These are phyloP conservation scores for Criorhina ranunculi DNA, from an alignment of 2,888 invertebrate species.

Conservation along the genomic window DNA sequence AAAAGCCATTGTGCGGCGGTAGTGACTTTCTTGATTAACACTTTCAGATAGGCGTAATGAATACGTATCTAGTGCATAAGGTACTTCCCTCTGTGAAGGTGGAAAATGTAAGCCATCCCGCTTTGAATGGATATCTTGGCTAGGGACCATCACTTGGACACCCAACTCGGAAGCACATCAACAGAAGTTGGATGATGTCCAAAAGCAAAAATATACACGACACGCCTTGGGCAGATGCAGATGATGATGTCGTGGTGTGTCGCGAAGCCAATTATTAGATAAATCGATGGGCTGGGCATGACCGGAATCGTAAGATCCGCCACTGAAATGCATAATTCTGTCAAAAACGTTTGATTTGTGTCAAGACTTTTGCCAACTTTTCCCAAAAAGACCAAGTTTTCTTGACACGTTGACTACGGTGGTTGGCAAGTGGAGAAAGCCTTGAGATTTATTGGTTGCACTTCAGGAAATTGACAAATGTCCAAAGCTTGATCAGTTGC, in stretches of 20 bases:
- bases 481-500: too few species aligned
- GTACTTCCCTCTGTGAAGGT: not conserved
- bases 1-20: slow-evolving; percentile 7
- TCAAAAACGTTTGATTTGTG: too few species aligned
- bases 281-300: slow-evolving; percentile 44
- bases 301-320: slow-evolving; percentile 31
- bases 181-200: slow-evolving; percentile 50
- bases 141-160: slow-evolving; percentile 59
- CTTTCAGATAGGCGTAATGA: slow-evolving; percentile 33
- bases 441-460: too few species aligned
- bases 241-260: slow-evolving; percentile 15
- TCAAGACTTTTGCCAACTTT: too few species aligned
- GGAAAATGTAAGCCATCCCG: slow-evolving; percentile 24
- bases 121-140: slow-evolving; percentile 16
- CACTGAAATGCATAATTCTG: too few species aligned
- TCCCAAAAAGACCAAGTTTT: too few species aligned
- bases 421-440: too few species aligned
- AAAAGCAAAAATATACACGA: slow-evolving; percentile 36
- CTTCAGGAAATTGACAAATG: too few species aligned
- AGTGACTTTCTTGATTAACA: slow-evolving; percentile 27
- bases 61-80: slow-evolving; percentile 27
- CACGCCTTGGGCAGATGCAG: slow-evolving; percentile 54
- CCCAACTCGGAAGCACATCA: slow-evolving; percentile 65
- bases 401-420: too few species aligned
- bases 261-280: slow-evolving; percentile 59